Evolutionary conservation across 2,888 invertebrate genomes (phyloP), one percentile per base, ranked within the genome.

Genomic region (Scrobipalpa atriplicella): DNA sequence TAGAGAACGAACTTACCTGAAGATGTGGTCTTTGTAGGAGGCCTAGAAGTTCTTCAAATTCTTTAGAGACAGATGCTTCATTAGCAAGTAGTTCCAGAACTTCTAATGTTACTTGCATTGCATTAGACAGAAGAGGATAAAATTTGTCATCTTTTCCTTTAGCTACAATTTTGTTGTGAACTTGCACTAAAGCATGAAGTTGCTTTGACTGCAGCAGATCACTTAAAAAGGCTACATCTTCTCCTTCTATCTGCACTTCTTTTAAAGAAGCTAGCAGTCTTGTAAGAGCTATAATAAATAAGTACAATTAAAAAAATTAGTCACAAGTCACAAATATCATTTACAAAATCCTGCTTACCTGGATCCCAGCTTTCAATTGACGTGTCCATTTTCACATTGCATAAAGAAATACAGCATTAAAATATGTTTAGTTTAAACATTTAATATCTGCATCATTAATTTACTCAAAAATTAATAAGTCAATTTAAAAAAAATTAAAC

Each of bases 181-280:
- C 97, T 90, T 97, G 97, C 38, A 98, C 97, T 74, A 98, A 93
- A 41, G 98, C 98, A 89, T 98, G 96, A 0, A 98, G 94, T 83
- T 98, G 97, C 85, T 96, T 97, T 7, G 97, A 97, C 84, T 96
- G 96, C 62, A 98, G 92, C 63, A 98, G 90, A 73, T 96, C 96
- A 87, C 95, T 96, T 11, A 98, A 93, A 83, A 98, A 98, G 61
- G 95, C 96, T 71, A 97, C 94, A 90, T 98, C 98, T 87, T 97
- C 97, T 75, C 97, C 97, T 70, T 96, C 96, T 66, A 94, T 94
- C 77, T 95, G 95, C 54, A 96, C 95, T 85, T 97, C 96, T 87
- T 97, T 96, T 74, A 98, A 90, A n/a, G 97, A 96, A 75, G 95
- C 94, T 78, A 98, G 92, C 72, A 98, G 93, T 80, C 96, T 95